These are phyloP conservation scores for Clarias magur DNA, from an alignment of 2,113 vertebrate species.

Conservation along the genomic window DNA sequence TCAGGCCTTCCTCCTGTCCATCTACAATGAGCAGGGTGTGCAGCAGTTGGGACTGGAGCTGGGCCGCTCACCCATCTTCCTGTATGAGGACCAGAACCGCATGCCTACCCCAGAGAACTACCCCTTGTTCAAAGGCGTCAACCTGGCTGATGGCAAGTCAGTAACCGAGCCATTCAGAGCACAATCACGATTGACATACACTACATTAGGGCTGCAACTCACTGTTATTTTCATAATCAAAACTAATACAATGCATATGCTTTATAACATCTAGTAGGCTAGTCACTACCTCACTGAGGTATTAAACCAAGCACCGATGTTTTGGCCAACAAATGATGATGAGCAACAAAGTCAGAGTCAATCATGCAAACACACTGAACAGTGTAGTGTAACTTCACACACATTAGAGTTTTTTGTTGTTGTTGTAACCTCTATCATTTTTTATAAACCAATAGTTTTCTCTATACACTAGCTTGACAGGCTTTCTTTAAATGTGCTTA, in stretches of 20 bases:
- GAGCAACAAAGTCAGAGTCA: too few relatives aligned
- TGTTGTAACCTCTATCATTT: too few relatives aligned
- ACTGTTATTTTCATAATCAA: neutral
- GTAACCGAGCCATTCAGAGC: conserved; percentile 68
- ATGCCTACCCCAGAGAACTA: conserved; percentile 82
- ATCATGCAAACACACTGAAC: too few relatives aligned
- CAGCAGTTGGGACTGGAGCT: conserved; percentile 87
- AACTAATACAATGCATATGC: neutral
- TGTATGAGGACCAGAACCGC: conserved; percentile 85
- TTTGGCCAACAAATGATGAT: neutral
- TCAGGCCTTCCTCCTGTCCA: conserved; percentile 84
- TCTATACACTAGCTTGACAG: neutral
- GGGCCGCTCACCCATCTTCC: conserved; percentile 83
- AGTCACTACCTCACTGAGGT: neutral
- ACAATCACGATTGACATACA: neutral
- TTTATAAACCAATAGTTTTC: too few relatives aligned
- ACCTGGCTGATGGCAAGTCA: conserved; percentile 91
- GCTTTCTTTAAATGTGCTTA: neutral
- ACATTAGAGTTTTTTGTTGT: too few relatives aligned
- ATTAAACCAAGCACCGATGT: neutral
- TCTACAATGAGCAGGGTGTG: conserved; percentile 83
- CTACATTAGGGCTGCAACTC: neutral
- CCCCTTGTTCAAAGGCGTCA: conserved; percentile 84
- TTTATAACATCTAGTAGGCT: neutral
- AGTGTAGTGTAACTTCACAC: too few relatives aligned